These are phyloP conservation scores for Phalacrocorax pelagicus DNA, from an alignment of 2,113 vertebrate genomes.

Conservation along the genomic window DNA sequence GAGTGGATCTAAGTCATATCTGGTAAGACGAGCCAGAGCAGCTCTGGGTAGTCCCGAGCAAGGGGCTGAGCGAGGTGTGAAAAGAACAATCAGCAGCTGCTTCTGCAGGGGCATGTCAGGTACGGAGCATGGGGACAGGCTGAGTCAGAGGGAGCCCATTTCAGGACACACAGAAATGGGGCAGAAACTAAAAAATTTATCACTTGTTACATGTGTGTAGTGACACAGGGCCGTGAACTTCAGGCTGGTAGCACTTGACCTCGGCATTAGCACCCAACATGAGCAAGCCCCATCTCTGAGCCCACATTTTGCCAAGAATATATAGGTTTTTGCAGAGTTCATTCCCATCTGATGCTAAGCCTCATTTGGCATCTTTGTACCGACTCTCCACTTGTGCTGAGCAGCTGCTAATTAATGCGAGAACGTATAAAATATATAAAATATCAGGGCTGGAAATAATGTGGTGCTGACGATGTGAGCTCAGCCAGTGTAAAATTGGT, in stretches of 20 bases:
- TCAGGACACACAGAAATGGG: not conserved
- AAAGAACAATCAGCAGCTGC: not conserved
- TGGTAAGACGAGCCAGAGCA: not conserved
- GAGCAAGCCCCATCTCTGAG: not conserved
- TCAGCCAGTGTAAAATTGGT: not conserved
- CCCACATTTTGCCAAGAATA: not conserved
- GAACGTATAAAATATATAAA: not conserved
- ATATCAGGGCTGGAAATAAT: not conserved
- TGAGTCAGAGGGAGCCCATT: not conserved
- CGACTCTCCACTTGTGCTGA: not conserved
- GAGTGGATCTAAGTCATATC: too few species aligned
- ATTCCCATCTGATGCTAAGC: not conserved
- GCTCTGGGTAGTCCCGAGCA: not conserved
- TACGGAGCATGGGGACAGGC: not conserved
- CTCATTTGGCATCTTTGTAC: fast-evolving
- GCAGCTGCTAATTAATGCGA: not conserved
- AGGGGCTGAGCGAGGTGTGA: fast-evolving
- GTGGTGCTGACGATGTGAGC: not conserved
- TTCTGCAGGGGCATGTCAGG: not conserved
- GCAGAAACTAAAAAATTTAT: not conserved
- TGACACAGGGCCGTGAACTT: not conserved
- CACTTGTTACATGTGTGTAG: fast-evolving
- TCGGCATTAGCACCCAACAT: fast-evolving
- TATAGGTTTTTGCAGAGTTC: not conserved
- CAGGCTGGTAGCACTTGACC: not conserved